Conservation (phyloP, 1,140 invertebrate species). For the Metaphire vulgaris region DNA sequence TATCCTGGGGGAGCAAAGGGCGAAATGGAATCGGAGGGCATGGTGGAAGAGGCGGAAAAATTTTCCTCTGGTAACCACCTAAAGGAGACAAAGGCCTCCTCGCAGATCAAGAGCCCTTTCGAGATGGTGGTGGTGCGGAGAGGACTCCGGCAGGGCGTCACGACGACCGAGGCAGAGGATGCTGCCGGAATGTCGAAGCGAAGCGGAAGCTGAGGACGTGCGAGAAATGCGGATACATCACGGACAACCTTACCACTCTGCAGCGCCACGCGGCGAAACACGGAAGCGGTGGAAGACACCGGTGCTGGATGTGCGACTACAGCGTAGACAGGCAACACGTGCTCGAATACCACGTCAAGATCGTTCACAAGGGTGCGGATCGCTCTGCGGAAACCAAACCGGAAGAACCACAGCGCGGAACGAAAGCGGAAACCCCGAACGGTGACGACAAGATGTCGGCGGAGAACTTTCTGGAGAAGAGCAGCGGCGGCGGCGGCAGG, state of each 20-base stretch:
- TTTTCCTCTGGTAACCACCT: constrained; percentile 33
- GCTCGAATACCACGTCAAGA: constrained; percentile 43
- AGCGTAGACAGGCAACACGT: constrained; percentile 43
- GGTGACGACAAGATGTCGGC: constrained; percentile 11
- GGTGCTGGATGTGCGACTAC: constrained; percentile 45
- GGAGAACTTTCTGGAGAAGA: constrained; percentile 6
- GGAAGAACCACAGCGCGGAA: constrained; percentile 22
- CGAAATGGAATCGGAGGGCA: neutral
- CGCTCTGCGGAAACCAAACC: neutral
- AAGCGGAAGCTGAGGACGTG: constrained; percentile 30
- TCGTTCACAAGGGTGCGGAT: constrained; percentile 30
- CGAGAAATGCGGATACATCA: constrained; percentile 44
- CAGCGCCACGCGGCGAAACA: constrained; percentile 43
- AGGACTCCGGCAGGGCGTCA: neutral
- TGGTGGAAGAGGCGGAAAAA: neutral
- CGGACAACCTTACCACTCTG: constrained; percentile 41
- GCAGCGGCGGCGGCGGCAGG: constrained; percentile 26
- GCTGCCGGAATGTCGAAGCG: neutral
- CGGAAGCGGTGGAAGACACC: constrained; percentile 40
- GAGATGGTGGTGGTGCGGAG: neutral
- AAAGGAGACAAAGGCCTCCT: constrained; percentile 40
- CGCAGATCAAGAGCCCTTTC: constrained; percentile 34
- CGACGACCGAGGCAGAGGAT: neutral
- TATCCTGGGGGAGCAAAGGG: neutral
- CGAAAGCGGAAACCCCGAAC: neutral